Percentiles rank a stretch among this genome's conserved stretches.
phyloP scores from a whole-genome alignment of 2,888 invertebrate genomes.

The Coenonympha glycerion region DNA sequence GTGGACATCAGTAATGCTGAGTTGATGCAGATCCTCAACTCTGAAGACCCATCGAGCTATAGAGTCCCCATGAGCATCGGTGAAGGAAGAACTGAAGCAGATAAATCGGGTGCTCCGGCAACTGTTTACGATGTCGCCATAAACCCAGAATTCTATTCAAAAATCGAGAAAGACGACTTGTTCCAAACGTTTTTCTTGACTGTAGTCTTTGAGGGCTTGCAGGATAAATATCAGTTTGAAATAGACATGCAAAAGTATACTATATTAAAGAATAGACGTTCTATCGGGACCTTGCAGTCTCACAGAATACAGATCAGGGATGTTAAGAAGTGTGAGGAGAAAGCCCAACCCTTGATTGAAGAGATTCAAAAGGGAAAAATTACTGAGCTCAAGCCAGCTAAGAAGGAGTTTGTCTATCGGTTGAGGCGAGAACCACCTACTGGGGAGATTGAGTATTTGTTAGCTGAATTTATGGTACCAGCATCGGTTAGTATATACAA shows the following conservation, averaged over 20 bases:
- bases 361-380: conserved; percentile 63
- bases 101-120: conserved; percentile 84
- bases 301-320: conserved; percentile 85
- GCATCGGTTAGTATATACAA: conserved; percentile 73
- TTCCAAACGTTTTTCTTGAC: conserved; percentile 88
- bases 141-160: conserved; percentile 84
- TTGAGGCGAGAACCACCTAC: conserved; percentile 75
- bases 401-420: conserved; percentile 74
- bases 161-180: conserved; percentile 80
- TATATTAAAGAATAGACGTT: conserved; percentile 83
- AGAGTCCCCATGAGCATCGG: conserved; percentile 94
- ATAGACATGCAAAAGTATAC: conserved; percentile 80
- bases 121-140: conserved; percentile 90
- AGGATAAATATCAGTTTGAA: conserved; percentile 85
- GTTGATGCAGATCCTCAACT: conserved; percentile 80
- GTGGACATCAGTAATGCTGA: conserved; percentile 83
- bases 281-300: conserved; percentile 82
- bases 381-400: conserved; percentile 20
- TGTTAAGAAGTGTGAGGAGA: conserved; percentile 62
- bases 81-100: conserved; percentile 83
- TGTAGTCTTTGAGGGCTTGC: conserved; percentile 83
- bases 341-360: conserved; percentile 73
- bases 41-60: conserved; percentile 82
- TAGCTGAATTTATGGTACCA: conserved; percentile 79
- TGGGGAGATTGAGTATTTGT: conserved; percentile 69